Base-by-base conservation (phyloP, 2,888 invertebrate species). In the Plebejus argus region DNA sequence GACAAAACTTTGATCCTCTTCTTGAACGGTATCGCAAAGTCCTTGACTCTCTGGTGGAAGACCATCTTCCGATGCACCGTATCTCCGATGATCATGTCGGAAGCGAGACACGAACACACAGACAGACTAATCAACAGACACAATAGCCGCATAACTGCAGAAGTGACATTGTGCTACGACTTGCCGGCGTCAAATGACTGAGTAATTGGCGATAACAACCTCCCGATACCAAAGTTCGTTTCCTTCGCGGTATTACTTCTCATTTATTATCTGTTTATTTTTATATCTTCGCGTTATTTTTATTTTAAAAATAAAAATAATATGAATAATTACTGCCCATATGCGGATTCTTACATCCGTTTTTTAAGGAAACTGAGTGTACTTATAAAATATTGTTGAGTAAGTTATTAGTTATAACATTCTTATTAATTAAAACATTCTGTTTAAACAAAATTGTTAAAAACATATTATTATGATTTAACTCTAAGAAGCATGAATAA, bases 61-160 rank as follows among this genome's bases (percentile, higher is more conserved):
- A 94, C 91, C 93, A 94, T 92, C 85, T 94, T 94, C 80, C 90
- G 88, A 81, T 92, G 93, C 81, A 94, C 92, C 1, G 90, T 92
- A 80, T 94, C 93, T 72, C 93, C 93, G 28, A 90, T 83, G 79
- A 93, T 91, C 94, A 94, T 94, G 81, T 94, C 93, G 86, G 83
- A 87, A 79, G 86, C 83, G 80, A 83, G 77, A 71, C 84, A 85
- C 86, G 88, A 85, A 86, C 84, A 82, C 86, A 86, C 83, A 85
- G 82, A 82, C 85, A 86, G 80, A 84, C 82, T 35, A 80, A 88
- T 83, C 84, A 90, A 81, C 80, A 88, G 83, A 79, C 85, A 83
- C 78, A 87, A 82, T 79, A 86, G 81, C 83, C 91, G 92, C 93
- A 93, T 93, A 66, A 66, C 28, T 28, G 66, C 66, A 79, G 77